A percentile compares a stretch with the other conserved stretches of the same genome.
These are phyloP conservation scores for Hylyphantes graminicola DNA, from an alignment of 1,140 invertebrate species.

Conservation along the genomic window DNA sequence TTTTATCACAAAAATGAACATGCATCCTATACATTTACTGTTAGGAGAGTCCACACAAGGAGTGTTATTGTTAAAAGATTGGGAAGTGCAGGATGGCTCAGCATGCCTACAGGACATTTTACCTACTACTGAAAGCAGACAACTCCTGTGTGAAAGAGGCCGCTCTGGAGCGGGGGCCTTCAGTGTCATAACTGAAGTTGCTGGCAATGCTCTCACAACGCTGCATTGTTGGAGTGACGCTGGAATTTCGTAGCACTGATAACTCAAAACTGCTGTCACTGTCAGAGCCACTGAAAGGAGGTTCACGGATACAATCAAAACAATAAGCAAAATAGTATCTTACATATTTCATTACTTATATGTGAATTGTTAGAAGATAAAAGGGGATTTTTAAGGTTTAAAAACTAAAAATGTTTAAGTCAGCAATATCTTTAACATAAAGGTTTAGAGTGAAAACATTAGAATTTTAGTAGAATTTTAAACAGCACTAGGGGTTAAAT, in stretches of 20 bases:
- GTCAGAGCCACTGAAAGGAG: slow-evolving; percentile 59
- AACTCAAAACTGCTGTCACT: slow-evolving; percentile 60
- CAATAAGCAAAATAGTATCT: background rate
- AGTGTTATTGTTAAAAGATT: background rate
- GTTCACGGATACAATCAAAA: no score
- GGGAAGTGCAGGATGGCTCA: slow-evolving; percentile 37
- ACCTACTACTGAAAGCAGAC: slow-evolving; percentile 61
- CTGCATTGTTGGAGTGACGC: slow-evolving; percentile 32
- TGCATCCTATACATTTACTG: background rate
- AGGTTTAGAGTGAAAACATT: background rate
- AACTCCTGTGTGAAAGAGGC: slow-evolving; percentile 49
- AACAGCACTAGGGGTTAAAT: background rate
- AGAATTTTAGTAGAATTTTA: background rate
- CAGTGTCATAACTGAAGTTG: slow-evolving; percentile 28
- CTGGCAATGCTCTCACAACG: slow-evolving; percentile 55
- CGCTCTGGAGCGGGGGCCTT: slow-evolving; percentile 23
- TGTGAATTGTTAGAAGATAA: background rate
- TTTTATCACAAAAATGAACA: background rate
- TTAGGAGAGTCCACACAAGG: background rate
- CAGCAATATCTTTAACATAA: no score
- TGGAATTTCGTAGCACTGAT: slow-evolving; percentile 30
- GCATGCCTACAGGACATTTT: slow-evolving; percentile 62
- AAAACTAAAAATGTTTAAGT: no score
- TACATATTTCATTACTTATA: background rate
- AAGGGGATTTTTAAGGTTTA: no score